Base-by-base conservation (phyloP, 2,888 invertebrate species). In the Callimorpha dominula region DNA sequence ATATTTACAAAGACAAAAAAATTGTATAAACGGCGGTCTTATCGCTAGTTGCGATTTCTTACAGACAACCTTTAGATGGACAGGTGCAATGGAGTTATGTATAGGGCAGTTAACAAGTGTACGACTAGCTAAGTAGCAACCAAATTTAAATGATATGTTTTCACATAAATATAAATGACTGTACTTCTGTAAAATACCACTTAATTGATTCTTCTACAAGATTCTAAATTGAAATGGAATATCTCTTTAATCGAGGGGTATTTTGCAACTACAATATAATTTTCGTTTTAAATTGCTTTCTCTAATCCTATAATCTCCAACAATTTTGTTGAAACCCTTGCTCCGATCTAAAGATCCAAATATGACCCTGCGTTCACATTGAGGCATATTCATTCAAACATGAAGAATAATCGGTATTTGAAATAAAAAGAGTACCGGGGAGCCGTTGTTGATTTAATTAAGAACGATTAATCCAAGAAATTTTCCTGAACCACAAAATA, bases 381-480 rank as follows among this genome's bases (percentile, higher is more conserved):
- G 72, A 76, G 75, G 76, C 80, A 80, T 77, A 74, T 79, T 31
- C 31, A 74, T 79, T 31, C 31, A 31, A 31, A 2, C 31, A 84
- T 83, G 75, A 80, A 85, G 85, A 86, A 82, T 85, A 87, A 80
- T 81, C 83, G 82, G 86, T 87, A 88, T 89, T 89, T 87, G 88
- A 87, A 49, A 89, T 84, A 89, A 88, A 85, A 85, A 81, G 78
- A 87, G 86, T 90, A 87, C 85, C 81, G 80, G 87, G 85, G 85
- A 85, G 82, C 75, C 84, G 88, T 84, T 85, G 90, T 89, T 91
- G 90, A 93, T 92, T 91, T 91, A 31, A 92, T 93, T 90, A 92
- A 88, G 85, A 89, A 83, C 91, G 87, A 93, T 93, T 92, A 93
- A 93, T 93, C 91, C 60, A 90, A 90, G 85, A 87, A 85, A 86